phyloP scores from a whole-genome alignment of 2,113 vertebrate genomes.

The Tachycineta bicolor region DNA sequence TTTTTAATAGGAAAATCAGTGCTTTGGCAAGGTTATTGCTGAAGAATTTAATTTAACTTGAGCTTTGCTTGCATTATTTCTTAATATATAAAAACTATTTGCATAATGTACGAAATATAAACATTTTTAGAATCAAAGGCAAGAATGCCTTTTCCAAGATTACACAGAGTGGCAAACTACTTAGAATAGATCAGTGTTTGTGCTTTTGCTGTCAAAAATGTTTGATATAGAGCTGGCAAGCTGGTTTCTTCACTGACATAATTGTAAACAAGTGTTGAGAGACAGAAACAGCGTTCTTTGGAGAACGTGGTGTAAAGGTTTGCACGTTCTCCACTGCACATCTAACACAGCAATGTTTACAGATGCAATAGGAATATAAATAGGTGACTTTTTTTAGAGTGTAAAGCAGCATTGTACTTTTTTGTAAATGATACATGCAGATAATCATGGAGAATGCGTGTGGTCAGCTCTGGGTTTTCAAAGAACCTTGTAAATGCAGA shows the following conservation, averaged over 20 bases:
- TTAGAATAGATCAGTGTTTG: slow-evolving; percentile 62
- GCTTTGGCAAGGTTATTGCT: slow-evolving; percentile 80
- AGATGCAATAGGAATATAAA: neutral
- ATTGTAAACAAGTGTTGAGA: slow-evolving; percentile 52
- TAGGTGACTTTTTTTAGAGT: neutral
- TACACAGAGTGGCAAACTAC: slow-evolving; percentile 54
- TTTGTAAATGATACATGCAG: neutral
- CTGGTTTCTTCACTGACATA: slow-evolving; percentile 53
- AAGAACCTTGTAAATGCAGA: neutral
- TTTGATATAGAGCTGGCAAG: slow-evolving; percentile 59
- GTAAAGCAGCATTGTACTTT: neutral
- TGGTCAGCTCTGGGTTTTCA: neutral
- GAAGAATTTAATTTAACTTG: slow-evolving; percentile 80
- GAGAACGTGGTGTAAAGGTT: slow-evolving; percentile 6
- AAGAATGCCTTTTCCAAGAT: slow-evolving; percentile 67
- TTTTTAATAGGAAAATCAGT: slow-evolving; percentile 84
- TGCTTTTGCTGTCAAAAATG: slow-evolving; percentile 60
- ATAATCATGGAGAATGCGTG: neutral
- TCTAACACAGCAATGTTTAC: neutral
- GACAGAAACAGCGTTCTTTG: slow-evolving; percentile 20
- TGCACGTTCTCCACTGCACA: neutral
- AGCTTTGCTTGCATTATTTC: slow-evolving; percentile 79
- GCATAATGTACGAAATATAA: slow-evolving; percentile 79
- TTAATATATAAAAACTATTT: slow-evolving; percentile 83
- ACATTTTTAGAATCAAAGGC: slow-evolving; percentile 73